Conservation (phyloP, 2,113 vertebrate species). For the Zosterops borbonicus region DNA sequence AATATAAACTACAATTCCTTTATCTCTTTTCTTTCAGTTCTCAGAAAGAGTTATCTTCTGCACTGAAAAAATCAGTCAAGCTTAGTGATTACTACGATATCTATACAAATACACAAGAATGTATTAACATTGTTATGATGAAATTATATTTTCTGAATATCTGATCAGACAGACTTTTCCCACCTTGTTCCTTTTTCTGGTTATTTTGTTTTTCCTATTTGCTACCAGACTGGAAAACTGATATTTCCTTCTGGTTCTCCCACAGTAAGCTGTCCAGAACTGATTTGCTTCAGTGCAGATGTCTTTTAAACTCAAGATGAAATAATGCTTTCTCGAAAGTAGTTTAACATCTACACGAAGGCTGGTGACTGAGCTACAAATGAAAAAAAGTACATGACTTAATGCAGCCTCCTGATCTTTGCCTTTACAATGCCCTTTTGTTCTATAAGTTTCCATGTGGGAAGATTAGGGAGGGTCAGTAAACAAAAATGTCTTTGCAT, state of each 20-base stretch:
- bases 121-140: neutral
- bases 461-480: slow-evolving; percentile 31
- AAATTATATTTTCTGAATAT: neutral
- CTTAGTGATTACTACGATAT: neutral
- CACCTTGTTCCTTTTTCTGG: neutral
- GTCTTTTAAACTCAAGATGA: neutral
- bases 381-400: neutral
- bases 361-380: neutral
- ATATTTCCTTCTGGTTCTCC: neutral
- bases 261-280: neutral
- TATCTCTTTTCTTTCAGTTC: neutral
- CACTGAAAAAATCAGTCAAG: neutral
- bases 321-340: neutral
- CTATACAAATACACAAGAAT: neutral
- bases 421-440: slow-evolving; percentile 55
- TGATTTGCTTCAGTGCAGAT: neutral
- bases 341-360: neutral
- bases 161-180: neutral
- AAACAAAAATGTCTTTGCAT: slow-evolving; percentile 50
- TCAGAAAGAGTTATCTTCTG: neutral
- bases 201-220: neutral
- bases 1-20: neutral
- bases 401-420: slow-evolving; percentile 42
- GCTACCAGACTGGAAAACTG: neutral
- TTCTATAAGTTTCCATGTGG: slow-evolving; percentile 48